Evolutionary conservation across 64 coral and sea anemone species (phyloP).

Genomic region (Montipora efflorescens): DNA sequence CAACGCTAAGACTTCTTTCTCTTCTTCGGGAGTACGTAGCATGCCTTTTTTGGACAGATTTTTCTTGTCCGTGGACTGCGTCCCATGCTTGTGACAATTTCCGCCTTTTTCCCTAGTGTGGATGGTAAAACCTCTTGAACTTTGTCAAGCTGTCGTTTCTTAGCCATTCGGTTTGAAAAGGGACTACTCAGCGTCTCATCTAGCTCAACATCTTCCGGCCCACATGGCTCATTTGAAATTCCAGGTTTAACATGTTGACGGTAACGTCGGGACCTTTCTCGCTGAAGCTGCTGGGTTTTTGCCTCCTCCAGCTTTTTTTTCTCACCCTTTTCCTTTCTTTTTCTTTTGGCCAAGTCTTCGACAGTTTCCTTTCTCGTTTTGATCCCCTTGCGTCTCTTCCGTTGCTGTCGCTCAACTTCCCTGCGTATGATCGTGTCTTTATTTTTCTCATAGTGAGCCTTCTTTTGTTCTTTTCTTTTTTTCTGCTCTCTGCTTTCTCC

Average conservation of each 20-base stretch:
- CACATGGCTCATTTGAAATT: not conserved
- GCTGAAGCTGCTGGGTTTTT: too few relatives aligned
- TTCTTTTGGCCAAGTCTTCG: not conserved
- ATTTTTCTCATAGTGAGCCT: constrained; percentile 24
- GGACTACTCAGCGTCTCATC: not conserved
- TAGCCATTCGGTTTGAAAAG: not conserved
- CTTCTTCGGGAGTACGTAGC: constrained; percentile 42
- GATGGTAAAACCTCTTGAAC: constrained; percentile 10
- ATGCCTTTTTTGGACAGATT: constrained; percentile 32
- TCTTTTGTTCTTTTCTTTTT: constrained; percentile 5
- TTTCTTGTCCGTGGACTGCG: not conserved
- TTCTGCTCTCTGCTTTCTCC: too few relatives aligned
- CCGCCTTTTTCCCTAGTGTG: not conserved
- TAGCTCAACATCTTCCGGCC: not conserved
- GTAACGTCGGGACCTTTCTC: not conserved
- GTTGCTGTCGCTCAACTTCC: not conserved
- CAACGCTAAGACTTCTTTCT: constrained; percentile 34
- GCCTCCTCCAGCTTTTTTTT: not conserved
- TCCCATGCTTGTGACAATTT: too few relatives aligned
- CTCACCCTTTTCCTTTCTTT: constrained; percentile 7
- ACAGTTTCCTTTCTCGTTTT: not conserved
- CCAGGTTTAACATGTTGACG: not conserved
- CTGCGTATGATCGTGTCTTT: not conserved
- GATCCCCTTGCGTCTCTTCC: not conserved
- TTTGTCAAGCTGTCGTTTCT: constrained; percentile 19